A percentile compares a stretch with the other conserved stretches of the same genome.
Evolutionary conservation across 1,140 invertebrate species (phyloP).

Genomic region (Solen grandis): DNA sequence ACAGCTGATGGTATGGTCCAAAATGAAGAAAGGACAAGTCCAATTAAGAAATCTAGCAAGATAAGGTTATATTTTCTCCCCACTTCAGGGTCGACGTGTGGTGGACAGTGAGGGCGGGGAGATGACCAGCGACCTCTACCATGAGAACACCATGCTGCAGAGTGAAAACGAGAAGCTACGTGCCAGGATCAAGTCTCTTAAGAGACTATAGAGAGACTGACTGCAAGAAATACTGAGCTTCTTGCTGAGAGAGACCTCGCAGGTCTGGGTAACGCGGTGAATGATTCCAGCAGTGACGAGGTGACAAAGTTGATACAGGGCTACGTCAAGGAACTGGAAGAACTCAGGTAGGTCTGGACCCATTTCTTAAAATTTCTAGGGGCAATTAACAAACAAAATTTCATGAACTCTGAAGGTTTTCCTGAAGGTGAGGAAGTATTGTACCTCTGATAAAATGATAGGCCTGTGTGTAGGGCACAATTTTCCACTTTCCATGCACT

Average conservation of each 20-base stretch:
- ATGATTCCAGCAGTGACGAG: conserved; percentile 72
- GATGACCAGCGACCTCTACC: conserved; percentile 95
- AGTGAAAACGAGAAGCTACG: conserved; percentile 93
- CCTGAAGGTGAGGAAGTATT: too few relatives aligned
- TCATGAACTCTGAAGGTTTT: too few relatives aligned
- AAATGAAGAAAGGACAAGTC: too few relatives aligned
- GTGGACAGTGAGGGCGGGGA: conserved; percentile 93
- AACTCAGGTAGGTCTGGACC: conserved; percentile 86
- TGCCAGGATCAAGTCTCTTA: conserved; percentile 94
- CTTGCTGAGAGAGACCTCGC: conserved; percentile 88
- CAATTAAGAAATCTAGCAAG: too few relatives aligned
- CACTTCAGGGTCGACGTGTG: conserved; percentile 89
- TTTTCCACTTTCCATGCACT: too few relatives aligned
- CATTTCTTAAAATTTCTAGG: too few relatives aligned
- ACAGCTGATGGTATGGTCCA: too few relatives aligned
- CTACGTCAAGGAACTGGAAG: conserved; percentile 96
- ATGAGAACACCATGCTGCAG: conserved; percentile 97
- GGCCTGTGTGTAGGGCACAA: too few relatives aligned
- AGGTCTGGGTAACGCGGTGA: conserved; percentile 57
- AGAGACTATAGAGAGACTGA: conserved; percentile 96
- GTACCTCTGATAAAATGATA: too few relatives aligned
- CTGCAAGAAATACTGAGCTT: conserved; percentile 88
- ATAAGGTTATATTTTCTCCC: too few relatives aligned
- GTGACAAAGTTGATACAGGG: conserved; percentile 88
- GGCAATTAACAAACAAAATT: too few relatives aligned